Evolutionary conservation across 2,888 invertebrate genomes (phyloP).

Genomic region (Phasia obesa): DNA sequence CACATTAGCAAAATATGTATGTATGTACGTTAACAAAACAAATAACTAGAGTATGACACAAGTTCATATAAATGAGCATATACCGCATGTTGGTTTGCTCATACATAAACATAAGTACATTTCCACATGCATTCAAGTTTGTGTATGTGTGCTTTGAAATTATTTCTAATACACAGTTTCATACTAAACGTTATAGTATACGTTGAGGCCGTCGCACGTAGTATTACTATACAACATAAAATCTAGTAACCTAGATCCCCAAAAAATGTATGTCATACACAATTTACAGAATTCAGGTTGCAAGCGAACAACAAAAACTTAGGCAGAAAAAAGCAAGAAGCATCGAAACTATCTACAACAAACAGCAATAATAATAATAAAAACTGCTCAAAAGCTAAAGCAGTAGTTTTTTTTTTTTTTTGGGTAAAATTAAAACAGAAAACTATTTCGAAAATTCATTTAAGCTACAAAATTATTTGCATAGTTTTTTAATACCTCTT

Average conservation of each 20-base stretch:
- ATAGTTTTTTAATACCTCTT: constrained; percentile 34
- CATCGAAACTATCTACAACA: constrained; percentile 29
- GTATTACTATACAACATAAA: constrained; percentile 62
- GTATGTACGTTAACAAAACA: not conserved
- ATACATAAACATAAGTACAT: constrained; percentile 12
- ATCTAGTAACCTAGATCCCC: constrained; percentile 69
- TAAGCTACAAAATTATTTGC: constrained; percentile 48
- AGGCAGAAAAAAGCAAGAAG: too few species aligned
- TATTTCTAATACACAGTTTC: constrained; percentile 19
- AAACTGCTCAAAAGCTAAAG: constrained; percentile 19
- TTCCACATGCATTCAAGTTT: constrained; percentile 9
- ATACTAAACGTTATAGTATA: constrained; percentile 17
- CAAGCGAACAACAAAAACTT: constrained; percentile 54
- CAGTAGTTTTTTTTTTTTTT: constrained; percentile 30
- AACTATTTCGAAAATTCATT: constrained; percentile 45
- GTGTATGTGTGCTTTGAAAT: not conserved
- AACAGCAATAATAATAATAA: constrained; percentile 40
- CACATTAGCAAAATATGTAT: not conserved
- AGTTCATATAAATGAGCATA: constrained; percentile 68
- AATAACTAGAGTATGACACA: constrained; percentile 70
- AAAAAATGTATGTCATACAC: constrained; percentile 68
- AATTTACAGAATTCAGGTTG: constrained; percentile 70
- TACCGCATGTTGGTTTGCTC: constrained; percentile 59
- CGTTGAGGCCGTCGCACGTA: constrained; percentile 46
- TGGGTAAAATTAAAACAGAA: constrained; percentile 19